Evolutionary conservation across 2,113 vertebrate species (phyloP), one percentile per base, ranked within the genome.

Genomic region (Lagopus muta): DNA sequence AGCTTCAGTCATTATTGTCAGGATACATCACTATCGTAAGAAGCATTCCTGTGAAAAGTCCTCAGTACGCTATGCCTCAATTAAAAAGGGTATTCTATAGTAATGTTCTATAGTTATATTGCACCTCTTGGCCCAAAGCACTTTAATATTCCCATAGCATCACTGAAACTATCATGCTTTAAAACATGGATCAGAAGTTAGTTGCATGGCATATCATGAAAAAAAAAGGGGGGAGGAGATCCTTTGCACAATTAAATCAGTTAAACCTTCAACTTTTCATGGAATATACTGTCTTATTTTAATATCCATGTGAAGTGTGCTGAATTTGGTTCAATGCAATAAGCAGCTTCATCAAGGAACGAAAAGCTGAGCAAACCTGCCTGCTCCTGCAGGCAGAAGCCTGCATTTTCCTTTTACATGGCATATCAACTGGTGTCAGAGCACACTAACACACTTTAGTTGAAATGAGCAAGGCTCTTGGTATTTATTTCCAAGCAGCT

Each of bases 61-160:
- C 38, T 10, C 16, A 47, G 2, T 74, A 74, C 55, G 67, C 61
- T 74, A n/a, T 0, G 2, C 60, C 48, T 86, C 72, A 86, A 34
- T 83, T 83, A 89, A 82, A 30, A 22, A 54, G 62, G n/a, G 18
- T 65, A 78, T 79, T 82, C 43, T 74, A 32, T 18, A 70, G 70
- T 60, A 79, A 54, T 3, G 1, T 72, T 81, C 84, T 69, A 50
- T 36, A 50, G 52, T 84, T 64, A 89, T 48, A 60, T 58, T 45
- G 66, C 69, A 34, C 5, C 60, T 90, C 40, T 20, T 74, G 55
- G 72, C 16, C 60, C 50, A 82, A 91, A 77, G 55, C 13, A 57
- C 55, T 77, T 91, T 12, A 70, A 80, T 91, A 94, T 89, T 83
- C 47, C 25, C 34, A 72, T 34, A 80, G 42, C 38, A 81, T 40